Base-by-base conservation (phyloP, 2,113 vertebrate species). In the Lophius piscatorius region DNA sequence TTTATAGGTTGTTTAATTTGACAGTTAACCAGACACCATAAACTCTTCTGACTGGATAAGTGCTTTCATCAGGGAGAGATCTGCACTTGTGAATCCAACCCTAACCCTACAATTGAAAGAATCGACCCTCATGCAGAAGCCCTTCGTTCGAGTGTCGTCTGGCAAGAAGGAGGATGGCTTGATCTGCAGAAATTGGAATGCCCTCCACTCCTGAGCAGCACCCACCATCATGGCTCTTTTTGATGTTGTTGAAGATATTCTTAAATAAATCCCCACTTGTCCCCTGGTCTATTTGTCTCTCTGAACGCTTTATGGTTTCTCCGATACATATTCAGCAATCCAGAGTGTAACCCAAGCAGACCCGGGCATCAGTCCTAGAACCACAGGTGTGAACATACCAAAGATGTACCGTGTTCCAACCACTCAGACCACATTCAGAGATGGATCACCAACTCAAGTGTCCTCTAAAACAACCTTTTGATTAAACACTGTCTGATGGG, bases 251-350 rank as follows among this genome's bases (percentile, higher is more conserved):
- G 22, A 79, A 69, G 34, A 24, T 60, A 29, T 73, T 83, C 67
- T 79, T 42, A 40, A 90, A 87, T 74, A 89, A 91, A 89, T 64
- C 36, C 54, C 58, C 54, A 45, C 58, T 76, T 63, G 57, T 68
- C 74, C 63, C 77, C 51, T 67, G n/a, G 38, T 14, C 49, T 61
- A 12, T 36, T 14, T 10, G 6, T 6, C 2, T 61, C 9, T 35
- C n/a, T 55, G 42, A 18, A 26, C 28, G 0, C 2, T 45, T 38
- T 58, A 33, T 49, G 4, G 0, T 29, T 42, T 55, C 16, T 68
- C 2, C n/a, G 22, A 29, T 13, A 9, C 12, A 41, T 26, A 17
- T 36, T 4, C 26, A 57, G 9, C 8, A 3, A 21, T 24, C 11
- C 13, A 28, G 5, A 6, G 26, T 5, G 26, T 28, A 28, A 9